phyloP scores from a whole-genome alignment of 2,797 vertebrate genomes.

The Euphonia xanthogaster region DNA sequence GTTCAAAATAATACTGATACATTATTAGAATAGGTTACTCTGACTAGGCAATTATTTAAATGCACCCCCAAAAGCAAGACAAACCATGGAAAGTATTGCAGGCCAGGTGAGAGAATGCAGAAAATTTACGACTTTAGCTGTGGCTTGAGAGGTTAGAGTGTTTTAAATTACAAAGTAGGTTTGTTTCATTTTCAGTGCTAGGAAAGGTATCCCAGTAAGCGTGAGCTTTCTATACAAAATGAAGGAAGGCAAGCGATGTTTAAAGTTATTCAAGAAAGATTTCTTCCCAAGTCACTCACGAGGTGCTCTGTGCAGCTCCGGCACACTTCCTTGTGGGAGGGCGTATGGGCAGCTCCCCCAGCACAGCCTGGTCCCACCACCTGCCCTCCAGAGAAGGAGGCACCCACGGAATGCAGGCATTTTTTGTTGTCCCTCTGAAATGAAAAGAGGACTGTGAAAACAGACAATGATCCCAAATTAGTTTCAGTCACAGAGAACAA shows the following conservation, averaged over 20 bases:
- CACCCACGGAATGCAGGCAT: accelerated
- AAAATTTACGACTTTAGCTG: not conserved
- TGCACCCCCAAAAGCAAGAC: not conserved
- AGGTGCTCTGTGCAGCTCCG: not conserved
- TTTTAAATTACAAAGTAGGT: not conserved
- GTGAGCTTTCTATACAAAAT: not conserved
- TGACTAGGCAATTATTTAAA: constrained; percentile 16
- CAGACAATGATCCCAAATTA: not conserved
- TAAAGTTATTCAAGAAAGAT: not conserved
- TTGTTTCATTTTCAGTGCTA: not conserved
- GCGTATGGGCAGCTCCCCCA: not conserved
- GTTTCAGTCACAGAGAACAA: not conserved
- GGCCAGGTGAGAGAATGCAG: not conserved
- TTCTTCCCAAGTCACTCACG: not conserved
- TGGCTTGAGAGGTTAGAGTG: not conserved
- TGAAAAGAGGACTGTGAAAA: not conserved
- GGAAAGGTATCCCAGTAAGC: not conserved
- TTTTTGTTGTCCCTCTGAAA: not conserved
- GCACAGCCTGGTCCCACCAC: not conserved
- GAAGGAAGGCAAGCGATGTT: not conserved
- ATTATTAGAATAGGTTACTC: not conserved
- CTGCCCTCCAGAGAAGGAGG: not conserved
- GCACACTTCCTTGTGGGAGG: not conserved
- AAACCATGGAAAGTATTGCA: not conserved
- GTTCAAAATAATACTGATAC: not conserved